Conservation (phyloP, 2,113 vertebrate genomes). For the Nibea albiflora region DNA sequence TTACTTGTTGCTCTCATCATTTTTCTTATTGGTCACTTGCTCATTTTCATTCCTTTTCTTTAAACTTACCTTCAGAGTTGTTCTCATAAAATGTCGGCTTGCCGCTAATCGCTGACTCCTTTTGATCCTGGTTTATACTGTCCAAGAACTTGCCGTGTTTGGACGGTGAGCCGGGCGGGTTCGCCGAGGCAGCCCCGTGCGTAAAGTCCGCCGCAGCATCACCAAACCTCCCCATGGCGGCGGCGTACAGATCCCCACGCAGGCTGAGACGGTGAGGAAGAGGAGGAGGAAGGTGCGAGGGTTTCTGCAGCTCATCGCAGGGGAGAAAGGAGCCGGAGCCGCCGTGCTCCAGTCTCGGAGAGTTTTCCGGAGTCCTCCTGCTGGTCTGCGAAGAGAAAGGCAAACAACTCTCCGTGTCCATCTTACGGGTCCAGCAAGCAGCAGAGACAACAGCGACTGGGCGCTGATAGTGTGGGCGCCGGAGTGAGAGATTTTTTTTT, state of each 20-base stretch:
- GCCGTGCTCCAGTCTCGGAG: conserved; percentile 78
- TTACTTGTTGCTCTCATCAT: not conserved
- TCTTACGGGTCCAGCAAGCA: conserved; percentile 74
- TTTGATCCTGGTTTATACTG: conserved; percentile 79
- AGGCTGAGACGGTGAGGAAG: conserved; percentile 79
- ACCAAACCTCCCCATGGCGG: conserved; percentile 74
- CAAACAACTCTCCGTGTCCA: conserved; percentile 88
- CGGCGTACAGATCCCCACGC: conserved; percentile 79
- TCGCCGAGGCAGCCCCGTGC: conserved; percentile 70
- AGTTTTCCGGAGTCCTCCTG: conserved; percentile 77
- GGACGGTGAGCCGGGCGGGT: conserved; percentile 79
- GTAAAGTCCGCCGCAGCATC: conserved; percentile 79
- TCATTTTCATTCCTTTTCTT: not conserved
- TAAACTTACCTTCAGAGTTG: conserved; percentile 76
- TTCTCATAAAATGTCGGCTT: conserved; percentile 84
- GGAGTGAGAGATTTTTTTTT: conserved; percentile 70
- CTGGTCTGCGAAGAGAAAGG: conserved; percentile 82
- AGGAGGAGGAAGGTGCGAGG: conserved; percentile 72
- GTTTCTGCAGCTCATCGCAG: conserved; percentile 80
- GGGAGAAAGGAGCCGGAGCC: conserved; percentile 77
- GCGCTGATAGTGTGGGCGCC: conserved; percentile 67
- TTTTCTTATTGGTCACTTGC: not conserved
- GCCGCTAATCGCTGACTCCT: conserved; percentile 72
- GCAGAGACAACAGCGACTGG: conserved; percentile 69
- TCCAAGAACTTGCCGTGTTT: conserved; percentile 87